Evolutionary conservation across 2,888 invertebrate species (phyloP), one percentile per base, ranked within the genome.

Genomic region (Lasioglossum oenotherae): DNA sequence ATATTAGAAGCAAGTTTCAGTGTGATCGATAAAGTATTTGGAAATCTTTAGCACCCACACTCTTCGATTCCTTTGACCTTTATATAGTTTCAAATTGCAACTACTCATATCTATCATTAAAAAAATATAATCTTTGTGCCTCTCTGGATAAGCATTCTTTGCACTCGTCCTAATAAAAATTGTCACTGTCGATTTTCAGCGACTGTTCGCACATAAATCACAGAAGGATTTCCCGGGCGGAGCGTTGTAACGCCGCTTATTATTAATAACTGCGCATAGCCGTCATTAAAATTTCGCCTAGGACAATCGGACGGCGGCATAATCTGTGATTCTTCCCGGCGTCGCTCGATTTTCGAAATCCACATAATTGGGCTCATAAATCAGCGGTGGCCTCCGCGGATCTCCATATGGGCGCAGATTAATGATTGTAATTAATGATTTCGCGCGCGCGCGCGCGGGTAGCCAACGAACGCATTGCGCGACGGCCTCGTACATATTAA

Each of bases 351-450:
- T 72, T 84, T 82, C 67, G n/a, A 64, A 57, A 73, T 74, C 14
- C 35, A 12, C 49, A 72, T 84, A 79, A 79, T 85, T 53, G 69
- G 1, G 2, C 2, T 38, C 46, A 69, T 85, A 85, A 84, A 85
- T 85, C 80, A 84, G 27, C 19, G 0, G 31, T 12, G 19, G 4
- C 3, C 53, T 8, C 31, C 67, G 23, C 27, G 35, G 27, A 78
- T 83, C 38, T 78, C 60, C 49, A 38, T 72, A 76, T 35, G 49
- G 35, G 69, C 67, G 67, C 41, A 71, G 75, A 85, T 84, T 84
- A 85, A 85, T 85, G 72, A 84, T 74, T 19, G 85, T 84, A 84
- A 84, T 84, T 84, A 84, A 85, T 85, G 80, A 80, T 85, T 84
- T 35, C 64, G 31, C 46, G 31, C 31, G 31, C 31, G 35, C n/a